A percentile compares a stretch with the other conserved stretches of the same genome.
These are phyloP conservation scores for Drosophila subobscura DNA, from an alignment of 1,140 invertebrate species.

Conservation along the genomic window DNA sequence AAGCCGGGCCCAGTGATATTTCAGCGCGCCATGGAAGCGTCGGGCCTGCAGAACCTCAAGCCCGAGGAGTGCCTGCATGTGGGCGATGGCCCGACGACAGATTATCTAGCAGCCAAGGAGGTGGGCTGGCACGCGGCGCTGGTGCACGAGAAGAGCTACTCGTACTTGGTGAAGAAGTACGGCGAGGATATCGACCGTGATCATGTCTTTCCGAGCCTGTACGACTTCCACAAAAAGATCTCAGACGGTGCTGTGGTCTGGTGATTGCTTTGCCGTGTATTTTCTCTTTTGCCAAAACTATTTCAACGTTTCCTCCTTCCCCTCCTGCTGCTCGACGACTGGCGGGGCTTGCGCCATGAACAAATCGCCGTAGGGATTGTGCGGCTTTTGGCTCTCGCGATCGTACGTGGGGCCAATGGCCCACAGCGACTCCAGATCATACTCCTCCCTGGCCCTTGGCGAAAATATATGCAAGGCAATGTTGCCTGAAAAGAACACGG, in stretches of 20 bases:
- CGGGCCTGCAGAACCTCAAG: conserved; percentile 81
- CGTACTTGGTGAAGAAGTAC: conserved; percentile 70
- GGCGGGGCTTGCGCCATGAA: conserved; percentile 45
- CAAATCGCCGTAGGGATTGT: conserved; percentile 83
- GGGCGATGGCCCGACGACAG: conserved; percentile 90
- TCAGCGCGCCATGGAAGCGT: conserved; percentile 86
- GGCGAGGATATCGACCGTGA: conserved; percentile 67
- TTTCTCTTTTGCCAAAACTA: conserved; percentile 13
- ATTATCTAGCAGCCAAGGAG: conserved; percentile 90
- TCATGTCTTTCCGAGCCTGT: conserved; percentile 75
- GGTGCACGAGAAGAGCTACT: conserved; percentile 83
- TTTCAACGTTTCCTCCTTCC: conserved; percentile 11
- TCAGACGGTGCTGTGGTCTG: conserved; percentile 67
- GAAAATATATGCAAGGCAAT: conserved; percentile 96
- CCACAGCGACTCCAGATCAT: conserved; percentile 97
- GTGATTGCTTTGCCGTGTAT: conserved; percentile 45
- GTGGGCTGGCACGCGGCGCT: conserved; percentile 91
- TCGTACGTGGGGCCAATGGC: conserved; percentile 92
- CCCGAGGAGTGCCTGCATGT: conserved; percentile 90
- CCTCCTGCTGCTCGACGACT: not conserved
- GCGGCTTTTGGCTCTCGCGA: conserved; percentile 86
- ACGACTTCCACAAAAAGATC: conserved; percentile 82
- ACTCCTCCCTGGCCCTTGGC: conserved; percentile 87
- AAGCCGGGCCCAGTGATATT: conserved; percentile 92
- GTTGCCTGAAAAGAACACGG: conserved; percentile 87